Evolutionary conservation across 1,140 invertebrate genomes (phyloP), one percentile per base, ranked within the genome.

Genomic region (Drosophila sp.): DNA sequence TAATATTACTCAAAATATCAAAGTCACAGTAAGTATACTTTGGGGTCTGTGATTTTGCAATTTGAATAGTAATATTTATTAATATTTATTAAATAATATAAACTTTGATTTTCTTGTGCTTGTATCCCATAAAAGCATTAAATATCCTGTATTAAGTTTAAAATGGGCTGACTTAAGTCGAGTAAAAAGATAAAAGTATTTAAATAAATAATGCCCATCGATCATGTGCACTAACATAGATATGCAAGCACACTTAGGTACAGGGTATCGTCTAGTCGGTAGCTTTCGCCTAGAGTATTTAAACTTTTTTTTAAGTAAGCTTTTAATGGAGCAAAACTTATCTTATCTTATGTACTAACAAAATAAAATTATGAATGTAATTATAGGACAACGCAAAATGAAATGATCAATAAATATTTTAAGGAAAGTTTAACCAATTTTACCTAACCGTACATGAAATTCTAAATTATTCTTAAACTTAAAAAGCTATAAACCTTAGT

Each of bases 381-480:
- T 45, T 41, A 66, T 79, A 83, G 66, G 57, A 9, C 58, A 57
- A 21, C 48, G 56, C 13, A 62, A 70, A 80, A 73, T 73, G 70
- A 63, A 58, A 70, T 50, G 51, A 48, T 34, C 41, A 29, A 57
- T 16, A 64, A 58, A 40, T 66, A 76, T 18, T 64, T 59, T 65
- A 66, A 69, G 32, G 45, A 32, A 58, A 76, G 74, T 67, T 18
- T 40, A 57, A 43, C 16, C 61, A 43, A 29, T 72, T 63, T 76
- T 76, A 72, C 83, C 69, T 41, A 65, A 83, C 59, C 80, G 86
- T 72, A 76, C 67, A 90, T 71, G 78, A 90, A 75, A 90, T 90
- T 90, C 79, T 90, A 90, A 90, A 90, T 87, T 86, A 90, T 83
- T 77, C 62, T 72, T 75, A 77, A 89, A 71, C n/a, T 27, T 7